Conservation (phyloP, 2,888 invertebrate species). For the Psococerastis gibbosa region DNA sequence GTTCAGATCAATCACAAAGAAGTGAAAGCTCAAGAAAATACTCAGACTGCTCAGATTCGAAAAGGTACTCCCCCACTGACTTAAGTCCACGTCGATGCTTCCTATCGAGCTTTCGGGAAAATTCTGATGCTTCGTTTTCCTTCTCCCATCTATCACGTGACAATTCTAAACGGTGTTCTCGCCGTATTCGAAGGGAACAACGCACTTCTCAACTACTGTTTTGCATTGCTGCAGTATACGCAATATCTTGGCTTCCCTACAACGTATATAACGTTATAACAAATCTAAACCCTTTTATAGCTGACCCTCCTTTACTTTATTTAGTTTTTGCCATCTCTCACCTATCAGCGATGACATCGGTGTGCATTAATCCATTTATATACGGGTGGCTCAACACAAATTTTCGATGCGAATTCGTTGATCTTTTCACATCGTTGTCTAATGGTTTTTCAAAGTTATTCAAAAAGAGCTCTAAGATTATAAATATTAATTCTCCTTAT, state of each 20-base stretch:
- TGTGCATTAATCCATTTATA: slow-evolving; percentile 36
- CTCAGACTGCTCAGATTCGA: slow-evolving; percentile 7
- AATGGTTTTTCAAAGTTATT: slow-evolving; percentile 1
- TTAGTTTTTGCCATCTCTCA: slow-evolving; percentile 30
- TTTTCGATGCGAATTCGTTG: slow-evolving; percentile 28
- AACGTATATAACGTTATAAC: slow-evolving; percentile 31
- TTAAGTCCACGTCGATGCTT: slow-evolving; percentile 8
- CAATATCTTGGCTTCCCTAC: slow-evolving; percentile 35
- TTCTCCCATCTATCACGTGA: slow-evolving; percentile 8
- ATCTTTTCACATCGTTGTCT: slow-evolving; percentile 11
- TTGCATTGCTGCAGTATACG: slow-evolving; percentile 33
- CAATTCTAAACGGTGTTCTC: background rate
- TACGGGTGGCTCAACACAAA: slow-evolving; percentile 40
- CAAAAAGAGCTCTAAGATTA: background rate
- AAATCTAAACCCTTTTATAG: slow-evolving; percentile 21
- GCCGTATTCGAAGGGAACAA: slow-evolving; percentile 19
- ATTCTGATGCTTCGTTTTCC: background rate
- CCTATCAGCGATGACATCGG: slow-evolving; percentile 34
- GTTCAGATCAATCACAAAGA: slow-evolving; percentile 2
- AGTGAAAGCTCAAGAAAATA: slow-evolving; percentile 9
- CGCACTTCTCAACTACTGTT: slow-evolving; percentile 28
- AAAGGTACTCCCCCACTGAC: background rate
- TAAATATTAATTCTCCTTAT: too few relatives aligned
- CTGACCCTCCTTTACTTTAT: slow-evolving; percentile 21
- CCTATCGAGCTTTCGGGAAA: slow-evolving; percentile 6